These are phyloP conservation scores for Proterorhinus semilunaris DNA, from an alignment of 2,113 vertebrate species.

Conservation along the genomic window DNA sequence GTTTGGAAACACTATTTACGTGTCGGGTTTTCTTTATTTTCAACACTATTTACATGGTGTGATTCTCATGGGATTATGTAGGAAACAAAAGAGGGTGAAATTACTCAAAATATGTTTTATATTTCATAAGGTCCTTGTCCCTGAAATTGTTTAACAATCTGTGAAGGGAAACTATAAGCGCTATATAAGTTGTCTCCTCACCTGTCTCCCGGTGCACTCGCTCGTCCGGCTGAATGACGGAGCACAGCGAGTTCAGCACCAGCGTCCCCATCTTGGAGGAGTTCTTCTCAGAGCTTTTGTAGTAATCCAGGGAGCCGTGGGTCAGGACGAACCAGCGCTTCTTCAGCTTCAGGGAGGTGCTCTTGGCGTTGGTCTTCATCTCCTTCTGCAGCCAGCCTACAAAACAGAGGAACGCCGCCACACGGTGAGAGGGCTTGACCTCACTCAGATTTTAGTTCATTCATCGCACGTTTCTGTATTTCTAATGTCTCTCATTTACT, in stretches of 20 bases:
- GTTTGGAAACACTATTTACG: too few species aligned
- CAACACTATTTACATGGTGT: too few species aligned
- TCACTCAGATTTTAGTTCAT: too few species aligned
- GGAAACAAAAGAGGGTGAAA: too few species aligned
- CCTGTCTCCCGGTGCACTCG: conserved; percentile 88
- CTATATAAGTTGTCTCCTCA: conserved; percentile 44
- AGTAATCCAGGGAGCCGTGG: conserved; percentile 89
- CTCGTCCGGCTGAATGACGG: conserved; percentile 86
- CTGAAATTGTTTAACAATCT: too few species aligned
- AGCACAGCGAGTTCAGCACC: conserved; percentile 91
- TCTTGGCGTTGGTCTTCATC: conserved; percentile 86
- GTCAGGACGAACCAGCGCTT: conserved; percentile 93
- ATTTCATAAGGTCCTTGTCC: too few species aligned
- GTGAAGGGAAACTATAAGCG: too few species aligned
- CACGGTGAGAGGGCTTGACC: too few species aligned
- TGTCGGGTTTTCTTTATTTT: too few species aligned
- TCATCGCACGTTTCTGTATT: too few species aligned
- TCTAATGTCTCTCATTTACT: too few species aligned
- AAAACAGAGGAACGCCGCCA: not conserved
- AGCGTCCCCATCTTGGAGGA: conserved; percentile 91
- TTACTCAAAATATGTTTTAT: not conserved
- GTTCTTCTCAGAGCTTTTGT: conserved; percentile 85
- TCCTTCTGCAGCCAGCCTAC: conserved; percentile 92
- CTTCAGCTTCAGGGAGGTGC: conserved; percentile 88
- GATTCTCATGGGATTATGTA: too few species aligned